Base-by-base conservation (phyloP, 2,888 invertebrate species). In the Epiblema foenella region DNA sequence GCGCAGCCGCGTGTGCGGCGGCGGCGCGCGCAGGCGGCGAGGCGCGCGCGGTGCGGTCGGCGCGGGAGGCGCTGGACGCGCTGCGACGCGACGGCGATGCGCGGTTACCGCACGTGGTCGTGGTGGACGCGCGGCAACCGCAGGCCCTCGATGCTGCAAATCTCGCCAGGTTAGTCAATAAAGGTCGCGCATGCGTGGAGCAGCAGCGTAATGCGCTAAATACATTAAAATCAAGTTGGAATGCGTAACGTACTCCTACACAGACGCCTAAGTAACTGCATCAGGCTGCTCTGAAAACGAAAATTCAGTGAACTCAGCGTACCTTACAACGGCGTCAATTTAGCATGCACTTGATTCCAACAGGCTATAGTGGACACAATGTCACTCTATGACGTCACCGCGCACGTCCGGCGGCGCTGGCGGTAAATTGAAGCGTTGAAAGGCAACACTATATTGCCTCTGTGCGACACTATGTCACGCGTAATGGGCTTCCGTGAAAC, bases 1-100 rank as follows among this genome's bases (percentile, higher is more conserved):
- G 95, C 80, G 95, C 96, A 46, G 94, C 95, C 4, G 94, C 96
- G 46, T 94, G 94, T 80, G 90, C 91, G 76, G 96, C 96, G 0
- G 95, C 84, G 39, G 82, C 88, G 94, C 77, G 95, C 91, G 78
- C 95, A 88, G 94, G 95, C 93, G 88, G 95, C 77, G 90, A 95
- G 73, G 94, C 94, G 71, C 94, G 94, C 72, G 92, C 93, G 5
- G 94, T 95, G 71, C 89, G 94, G 29, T 84, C 87, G 54, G 93
- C 94, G 37, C 84, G 94, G 52, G 95, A 95, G 73, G 93, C 95
- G 57, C 91, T 94, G 71, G 94, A 95, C 75, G 83, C 92, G 77
- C 88, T 86, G 75, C 89, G 85, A 75, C 93, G 88, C 77, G 93
- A 93, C 77, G 78, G 77, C 82, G 94, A 85, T 85, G 68, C 94